Percentiles rank a stretch among this genome's conserved stretches.
Evolutionary conservation across 2,113 vertebrate genomes (phyloP).

Genomic region (Boulengeromyrus knoepffleri): DNA sequence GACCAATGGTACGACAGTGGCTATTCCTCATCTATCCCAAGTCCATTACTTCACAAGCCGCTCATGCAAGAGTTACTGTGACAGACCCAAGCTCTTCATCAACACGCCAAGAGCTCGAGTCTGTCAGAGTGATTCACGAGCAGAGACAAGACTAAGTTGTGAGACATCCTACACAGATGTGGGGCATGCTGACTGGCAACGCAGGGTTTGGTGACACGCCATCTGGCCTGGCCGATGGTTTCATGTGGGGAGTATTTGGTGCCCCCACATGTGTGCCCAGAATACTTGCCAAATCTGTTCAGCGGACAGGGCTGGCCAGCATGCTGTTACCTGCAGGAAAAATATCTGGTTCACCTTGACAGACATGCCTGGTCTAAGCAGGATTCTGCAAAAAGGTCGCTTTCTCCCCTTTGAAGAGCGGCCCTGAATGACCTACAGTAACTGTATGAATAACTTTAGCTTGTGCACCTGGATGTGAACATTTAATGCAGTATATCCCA

Average conservation of each 20-base stretch:
- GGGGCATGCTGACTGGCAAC: neutral
- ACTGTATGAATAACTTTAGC: neutral
- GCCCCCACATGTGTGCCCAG: neutral
- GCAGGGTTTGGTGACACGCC: neutral
- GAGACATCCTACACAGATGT: neutral
- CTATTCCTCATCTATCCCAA: neutral
- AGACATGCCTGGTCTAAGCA: constrained; percentile 11
- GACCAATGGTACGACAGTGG: neutral
- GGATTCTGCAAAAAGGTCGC: neutral
- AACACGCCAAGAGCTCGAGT: neutral
- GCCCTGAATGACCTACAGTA: too few relatives aligned
- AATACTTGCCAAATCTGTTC: neutral
- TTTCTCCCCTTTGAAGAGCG: neutral
- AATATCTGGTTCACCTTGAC: neutral
- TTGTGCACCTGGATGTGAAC: neutral
- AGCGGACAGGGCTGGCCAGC: neutral
- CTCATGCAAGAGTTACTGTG: neutral
- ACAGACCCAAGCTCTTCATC: neutral
- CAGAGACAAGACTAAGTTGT: neutral
- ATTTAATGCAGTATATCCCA: neutral
- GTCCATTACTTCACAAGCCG: neutral
- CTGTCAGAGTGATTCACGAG: neutral
- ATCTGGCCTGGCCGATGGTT: neutral
- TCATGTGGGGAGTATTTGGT: neutral
- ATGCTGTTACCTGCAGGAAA: neutral